These are phyloP conservation scores for Caenorhabditis tropicalis DNA, from an alignment of 1,140 invertebrate species.

Conservation along the genomic window DNA sequence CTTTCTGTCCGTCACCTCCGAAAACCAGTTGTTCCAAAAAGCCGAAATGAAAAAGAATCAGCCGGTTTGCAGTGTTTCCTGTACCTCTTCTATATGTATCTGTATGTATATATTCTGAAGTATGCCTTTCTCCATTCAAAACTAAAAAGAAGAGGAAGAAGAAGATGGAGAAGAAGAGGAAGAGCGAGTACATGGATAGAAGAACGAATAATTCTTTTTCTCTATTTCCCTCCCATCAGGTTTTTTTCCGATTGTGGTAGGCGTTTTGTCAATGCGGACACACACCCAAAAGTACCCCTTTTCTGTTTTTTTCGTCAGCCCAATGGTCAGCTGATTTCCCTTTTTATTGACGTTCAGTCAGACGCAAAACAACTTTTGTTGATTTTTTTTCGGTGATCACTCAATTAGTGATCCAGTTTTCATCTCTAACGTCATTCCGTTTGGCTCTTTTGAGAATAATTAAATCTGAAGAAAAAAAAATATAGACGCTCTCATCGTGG, in stretches of 20 bases:
- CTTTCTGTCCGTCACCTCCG: background rate
- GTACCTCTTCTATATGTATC: conserved; percentile 27
- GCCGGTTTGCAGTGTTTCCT: background rate
- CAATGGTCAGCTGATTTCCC: conserved; percentile 7
- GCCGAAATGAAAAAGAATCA: conserved; percentile 40
- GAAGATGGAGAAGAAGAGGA: background rate
- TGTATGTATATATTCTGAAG: conserved; percentile 14
- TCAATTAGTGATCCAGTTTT: background rate
- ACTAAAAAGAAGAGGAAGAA: background rate
- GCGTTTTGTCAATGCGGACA: conserved; percentile 11
- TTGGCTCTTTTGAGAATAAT: no score
- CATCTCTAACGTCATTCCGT: background rate
- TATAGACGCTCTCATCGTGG: no score
- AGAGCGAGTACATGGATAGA: background rate
- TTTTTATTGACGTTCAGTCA: conserved; percentile 16
- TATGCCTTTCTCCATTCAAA: background rate
- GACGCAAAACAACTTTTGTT: background rate
- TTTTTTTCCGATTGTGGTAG: conserved; percentile 22
- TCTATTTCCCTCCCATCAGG: background rate
- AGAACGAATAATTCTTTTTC: conserved; percentile 5
- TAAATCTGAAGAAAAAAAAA: no score
- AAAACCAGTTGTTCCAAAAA: conserved; percentile 42
- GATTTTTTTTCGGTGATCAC: background rate
- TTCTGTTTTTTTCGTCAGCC: background rate
- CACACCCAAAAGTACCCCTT: conserved; percentile 1